A percentile compares a stretch with the other conserved stretches of the same genome.
Conservation (phyloP, 2,113 vertebrate species). For the Bubo bubo region DNA sequence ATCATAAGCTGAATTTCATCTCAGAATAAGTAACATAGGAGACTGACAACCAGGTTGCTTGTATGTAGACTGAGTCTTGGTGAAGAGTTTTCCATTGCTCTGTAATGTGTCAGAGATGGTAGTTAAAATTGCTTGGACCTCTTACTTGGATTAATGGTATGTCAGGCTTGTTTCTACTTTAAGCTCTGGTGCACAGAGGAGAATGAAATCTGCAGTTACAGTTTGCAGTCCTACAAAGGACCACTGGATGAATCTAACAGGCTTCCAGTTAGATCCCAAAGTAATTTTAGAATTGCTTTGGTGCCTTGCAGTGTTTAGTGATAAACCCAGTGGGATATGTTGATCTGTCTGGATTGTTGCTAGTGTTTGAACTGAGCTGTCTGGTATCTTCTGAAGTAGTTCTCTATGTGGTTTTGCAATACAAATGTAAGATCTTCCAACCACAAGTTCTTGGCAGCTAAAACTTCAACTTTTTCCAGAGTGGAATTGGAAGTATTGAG, state of each 20-base stretch:
- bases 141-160: not conserved
- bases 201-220: not conserved
- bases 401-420: not conserved
- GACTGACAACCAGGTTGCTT: not conserved
- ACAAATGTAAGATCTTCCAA: not conserved
- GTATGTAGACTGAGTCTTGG: not conserved
- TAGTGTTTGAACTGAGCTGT: not conserved
- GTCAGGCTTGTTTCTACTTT: not conserved
- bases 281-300: not conserved
- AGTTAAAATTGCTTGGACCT: not conserved
- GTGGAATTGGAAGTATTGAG: not conserved
- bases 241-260: not conserved
- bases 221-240: not conserved
- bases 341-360: not conserved
- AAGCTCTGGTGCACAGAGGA: not conserved
- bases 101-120: not conserved
- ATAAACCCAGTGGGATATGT: not conserved
- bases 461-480: not conserved
- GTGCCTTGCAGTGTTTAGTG: not conserved
- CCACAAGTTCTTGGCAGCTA: not conserved
- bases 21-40: not conserved
- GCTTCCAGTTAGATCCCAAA: not conserved
- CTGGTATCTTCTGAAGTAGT: not conserved
- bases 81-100: not conserved
- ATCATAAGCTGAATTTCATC: not conserved